phyloP scores from a whole-genome alignment of 2,888 invertebrate genomes.

The Eupithecia exiguata region DNA sequence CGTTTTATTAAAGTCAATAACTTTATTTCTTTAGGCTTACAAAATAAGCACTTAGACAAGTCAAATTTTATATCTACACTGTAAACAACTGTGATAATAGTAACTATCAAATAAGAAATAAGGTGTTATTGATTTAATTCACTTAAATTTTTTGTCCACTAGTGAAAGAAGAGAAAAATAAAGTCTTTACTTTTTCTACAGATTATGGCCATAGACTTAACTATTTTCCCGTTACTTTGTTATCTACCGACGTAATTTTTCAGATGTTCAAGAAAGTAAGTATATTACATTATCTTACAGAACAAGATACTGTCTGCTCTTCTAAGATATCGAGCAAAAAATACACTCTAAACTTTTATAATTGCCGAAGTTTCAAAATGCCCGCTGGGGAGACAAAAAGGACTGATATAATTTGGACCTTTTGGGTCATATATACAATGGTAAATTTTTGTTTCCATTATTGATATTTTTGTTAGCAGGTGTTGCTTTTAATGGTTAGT shows the following conservation, averaged over 20 bases:
- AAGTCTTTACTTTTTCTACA: neutral
- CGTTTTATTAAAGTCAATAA: too few species aligned
- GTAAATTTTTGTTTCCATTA: neutral
- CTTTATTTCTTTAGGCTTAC: too few species aligned
- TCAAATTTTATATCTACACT: too few species aligned
- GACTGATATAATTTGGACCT: constrained; percentile 56
- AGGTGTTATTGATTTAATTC: too few species aligned
- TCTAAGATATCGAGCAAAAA: constrained; percentile 54
- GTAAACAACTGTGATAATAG: too few species aligned
- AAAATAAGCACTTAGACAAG: too few species aligned
- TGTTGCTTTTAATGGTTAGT: neutral
- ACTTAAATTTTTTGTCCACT: too few species aligned
- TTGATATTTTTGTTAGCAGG: neutral
- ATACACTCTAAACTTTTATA: constrained; percentile 65
- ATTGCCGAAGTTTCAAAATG: constrained; percentile 59
- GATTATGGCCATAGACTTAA: neutral
- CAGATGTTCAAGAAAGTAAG: neutral
- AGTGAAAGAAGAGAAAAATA: too few species aligned
- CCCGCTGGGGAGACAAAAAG: constrained; percentile 46
- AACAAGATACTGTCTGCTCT: constrained; percentile 47
- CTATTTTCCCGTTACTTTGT: neutral
- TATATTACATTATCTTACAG: neutral
- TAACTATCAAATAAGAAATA: too few species aligned
- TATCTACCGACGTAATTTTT: neutral
- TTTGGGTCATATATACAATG: constrained; percentile 13